These are phyloP conservation scores for Bradysia coprophila DNA, from an alignment of 1,140 invertebrate species.

Conservation along the genomic window DNA sequence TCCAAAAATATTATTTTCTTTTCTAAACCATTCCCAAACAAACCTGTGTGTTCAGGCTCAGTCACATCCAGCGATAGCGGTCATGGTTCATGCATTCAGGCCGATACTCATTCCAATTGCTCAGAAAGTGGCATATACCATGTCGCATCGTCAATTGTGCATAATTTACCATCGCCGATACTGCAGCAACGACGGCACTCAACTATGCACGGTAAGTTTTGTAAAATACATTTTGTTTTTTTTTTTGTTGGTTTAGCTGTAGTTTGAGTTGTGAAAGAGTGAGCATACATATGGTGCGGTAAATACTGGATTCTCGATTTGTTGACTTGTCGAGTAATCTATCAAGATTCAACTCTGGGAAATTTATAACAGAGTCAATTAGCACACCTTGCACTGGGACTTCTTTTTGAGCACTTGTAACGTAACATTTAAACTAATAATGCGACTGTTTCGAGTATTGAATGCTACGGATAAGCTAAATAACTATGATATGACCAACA, in stretches of 20 bases:
- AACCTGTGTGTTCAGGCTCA: conserved; percentile 46
- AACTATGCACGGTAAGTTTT: conserved; percentile 23
- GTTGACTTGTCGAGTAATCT: neutral
- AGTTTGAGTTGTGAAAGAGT: neutral
- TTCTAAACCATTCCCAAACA: too few relatives aligned
- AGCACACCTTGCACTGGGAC: too few relatives aligned
- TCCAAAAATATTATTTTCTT: too few relatives aligned
- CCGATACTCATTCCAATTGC: conserved; percentile 26
- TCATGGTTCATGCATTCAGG: conserved; percentile 59
- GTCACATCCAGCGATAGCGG: conserved; percentile 73
- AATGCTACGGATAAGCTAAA: too few relatives aligned
- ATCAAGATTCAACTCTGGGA: neutral
- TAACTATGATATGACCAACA: too few relatives aligned
- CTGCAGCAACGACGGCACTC: conserved; percentile 30
- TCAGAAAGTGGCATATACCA: conserved; percentile 4
- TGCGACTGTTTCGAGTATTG: too few relatives aligned
- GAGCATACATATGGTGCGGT: neutral
- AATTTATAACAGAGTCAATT: neutral
- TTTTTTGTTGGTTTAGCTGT: neutral
- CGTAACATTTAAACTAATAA: too few relatives aligned
- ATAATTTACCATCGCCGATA: conserved; percentile 15
- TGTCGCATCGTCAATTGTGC: conserved; percentile 3
- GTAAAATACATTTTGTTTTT: too few relatives aligned
- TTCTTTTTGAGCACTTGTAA: too few relatives aligned
- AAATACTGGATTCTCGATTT: neutral